Evolutionary conservation across 2,113 vertebrate species (phyloP).

Genomic region (Geococcyx californianus): DNA sequence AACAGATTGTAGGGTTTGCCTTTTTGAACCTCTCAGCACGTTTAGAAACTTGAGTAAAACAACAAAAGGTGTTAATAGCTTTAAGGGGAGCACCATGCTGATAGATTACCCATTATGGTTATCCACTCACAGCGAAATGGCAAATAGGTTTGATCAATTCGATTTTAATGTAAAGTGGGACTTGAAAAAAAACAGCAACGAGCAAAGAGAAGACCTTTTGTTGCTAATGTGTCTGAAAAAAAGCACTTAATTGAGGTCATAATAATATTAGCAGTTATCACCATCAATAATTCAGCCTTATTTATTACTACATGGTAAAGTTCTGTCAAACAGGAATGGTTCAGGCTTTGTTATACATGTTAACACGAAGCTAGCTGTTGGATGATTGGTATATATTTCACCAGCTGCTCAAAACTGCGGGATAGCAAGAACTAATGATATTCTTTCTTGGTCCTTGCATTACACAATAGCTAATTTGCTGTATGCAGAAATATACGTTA

Average conservation of each 20-base stretch:
- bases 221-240: conserved; percentile 82
- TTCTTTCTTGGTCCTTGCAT: conserved; percentile 28
- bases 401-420: conserved; percentile 65
- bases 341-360: conserved; percentile 70
- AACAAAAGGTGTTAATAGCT: conserved; percentile 98
- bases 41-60: conserved; percentile 82
- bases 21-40: conserved; percentile 87
- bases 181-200: conserved; percentile 65
- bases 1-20: conserved; percentile 84
- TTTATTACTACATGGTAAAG: conserved; percentile 79
- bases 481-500: not conserved
- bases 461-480: conserved; percentile 51
- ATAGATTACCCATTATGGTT: conserved; percentile 92
- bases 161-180: conserved; percentile 87
- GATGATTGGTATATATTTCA: conserved; percentile 67
- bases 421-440: conserved; percentile 45
- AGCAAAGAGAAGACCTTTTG: conserved; percentile 79
- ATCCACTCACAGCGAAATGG: conserved; percentile 86
- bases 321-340: conserved; percentile 71
- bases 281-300: conserved; percentile 84
- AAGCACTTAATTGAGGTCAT: conserved; percentile 86
- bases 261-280: conserved; percentile 84
- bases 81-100: conserved; percentile 90
- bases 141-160: conserved; percentile 92
- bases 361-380: conserved; percentile 53